Evolutionary conservation across 2,888 invertebrate species (phyloP).

Genomic region (Drosophila trichaetosa): DNA sequence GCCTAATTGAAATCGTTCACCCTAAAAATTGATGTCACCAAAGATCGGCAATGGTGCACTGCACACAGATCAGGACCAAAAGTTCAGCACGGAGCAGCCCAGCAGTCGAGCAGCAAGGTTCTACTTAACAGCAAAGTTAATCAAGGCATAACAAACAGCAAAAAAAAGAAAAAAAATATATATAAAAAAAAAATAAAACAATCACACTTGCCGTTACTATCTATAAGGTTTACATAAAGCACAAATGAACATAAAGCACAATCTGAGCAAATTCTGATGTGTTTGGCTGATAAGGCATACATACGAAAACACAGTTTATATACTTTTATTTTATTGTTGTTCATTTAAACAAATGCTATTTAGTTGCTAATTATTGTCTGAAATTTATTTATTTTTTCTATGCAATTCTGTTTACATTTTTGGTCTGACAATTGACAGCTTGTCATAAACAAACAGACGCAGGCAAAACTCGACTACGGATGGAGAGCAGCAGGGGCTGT

Average conservation of each 20-base stretch:
- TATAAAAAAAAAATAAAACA: constrained; percentile 15
- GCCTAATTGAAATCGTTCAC: constrained; percentile 84
- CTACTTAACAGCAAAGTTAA: constrained; percentile 31
- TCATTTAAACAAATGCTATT: constrained; percentile 34
- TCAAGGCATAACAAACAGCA: constrained; percentile 30
- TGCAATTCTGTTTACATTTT: constrained; percentile 67
- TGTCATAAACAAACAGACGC: constrained; percentile 53
- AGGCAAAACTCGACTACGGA: constrained; percentile 7
- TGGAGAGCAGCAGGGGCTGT: background rate
- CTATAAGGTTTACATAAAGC: constrained; percentile 34
- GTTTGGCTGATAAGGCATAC: constrained; percentile 29
- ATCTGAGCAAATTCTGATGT: constrained; percentile 21
- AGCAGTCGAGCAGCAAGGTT: constrained; percentile 39
- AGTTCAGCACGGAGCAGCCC: constrained; percentile 66
- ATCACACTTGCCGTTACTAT: constrained; percentile 45
- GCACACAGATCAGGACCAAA: constrained; percentile 76
- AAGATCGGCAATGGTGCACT: constrained; percentile 73
- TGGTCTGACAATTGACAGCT: constrained; percentile 68
- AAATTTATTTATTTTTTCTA: constrained; percentile 24
- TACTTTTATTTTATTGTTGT: constrained; percentile 3
- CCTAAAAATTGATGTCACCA: constrained; percentile 84
- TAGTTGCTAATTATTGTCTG: constrained; percentile 36
- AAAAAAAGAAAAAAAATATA: constrained; percentile 13
- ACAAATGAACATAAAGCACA: constrained; percentile 4
- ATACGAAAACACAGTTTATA: background rate